These are phyloP conservation scores for Pantherophis vulpinus DNA, from an alignment of 2,797 vertebrate genomes.

Conservation along the genomic window DNA sequence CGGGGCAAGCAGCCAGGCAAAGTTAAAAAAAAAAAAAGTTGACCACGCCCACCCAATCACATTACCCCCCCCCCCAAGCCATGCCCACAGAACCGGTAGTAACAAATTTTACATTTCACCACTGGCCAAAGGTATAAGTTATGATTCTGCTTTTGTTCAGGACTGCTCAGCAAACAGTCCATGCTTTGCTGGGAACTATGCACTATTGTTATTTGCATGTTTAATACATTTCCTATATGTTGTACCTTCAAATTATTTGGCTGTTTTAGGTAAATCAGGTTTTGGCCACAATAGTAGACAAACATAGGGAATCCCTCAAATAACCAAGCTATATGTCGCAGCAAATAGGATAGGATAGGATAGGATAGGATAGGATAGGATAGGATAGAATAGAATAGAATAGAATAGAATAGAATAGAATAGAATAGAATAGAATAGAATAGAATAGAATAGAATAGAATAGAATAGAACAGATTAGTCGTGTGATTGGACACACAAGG, in stretches of 20 bases:
- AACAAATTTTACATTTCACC: too few relatives aligned
- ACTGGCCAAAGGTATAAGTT: background rate
- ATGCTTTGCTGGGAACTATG: background rate
- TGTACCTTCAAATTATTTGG: background rate
- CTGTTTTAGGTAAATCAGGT: background rate
- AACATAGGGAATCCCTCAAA: background rate
- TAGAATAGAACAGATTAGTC: too few relatives aligned
- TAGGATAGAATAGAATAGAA: rapidly evolving
- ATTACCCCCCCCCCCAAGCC: too few relatives aligned
- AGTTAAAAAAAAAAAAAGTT: too few relatives aligned
- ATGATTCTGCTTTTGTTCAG: background rate
- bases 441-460: too few relatives aligned
- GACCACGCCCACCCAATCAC: too few relatives aligned
- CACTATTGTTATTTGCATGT: background rate
- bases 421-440: too few relatives aligned
- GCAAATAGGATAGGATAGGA: too few relatives aligned
- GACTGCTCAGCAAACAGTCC: background rate
- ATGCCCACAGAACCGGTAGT: too few relatives aligned
- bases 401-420: rapidly evolving
- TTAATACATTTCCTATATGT: background rate
- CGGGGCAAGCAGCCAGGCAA: too few relatives aligned
- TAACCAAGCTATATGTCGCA: background rate
- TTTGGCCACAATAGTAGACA: background rate
- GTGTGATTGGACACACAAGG: too few relatives aligned
- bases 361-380: too few relatives aligned